Conservation (phyloP, 2,888 invertebrate genomes). For the Polyploca ridens region DNA sequence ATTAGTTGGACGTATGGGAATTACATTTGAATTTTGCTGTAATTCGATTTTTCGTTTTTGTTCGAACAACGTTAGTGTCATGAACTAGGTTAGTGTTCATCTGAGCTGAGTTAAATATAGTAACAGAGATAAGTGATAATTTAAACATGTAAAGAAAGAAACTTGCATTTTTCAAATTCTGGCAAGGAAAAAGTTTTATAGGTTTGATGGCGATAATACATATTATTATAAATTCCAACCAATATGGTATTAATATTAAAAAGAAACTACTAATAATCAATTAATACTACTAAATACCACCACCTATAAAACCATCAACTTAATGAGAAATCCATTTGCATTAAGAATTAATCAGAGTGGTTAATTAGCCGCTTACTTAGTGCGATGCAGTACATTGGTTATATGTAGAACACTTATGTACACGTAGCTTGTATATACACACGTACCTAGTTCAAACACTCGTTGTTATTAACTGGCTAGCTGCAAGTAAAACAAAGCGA, state of each 20-base stretch:
- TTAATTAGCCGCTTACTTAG: not conserved
- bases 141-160: not conserved
- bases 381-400: conserved; percentile 12
- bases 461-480: conserved; percentile 34
- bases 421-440: conserved; percentile 22
- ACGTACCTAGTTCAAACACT: conserved; percentile 22
- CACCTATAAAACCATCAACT: not conserved
- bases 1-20: conserved; percentile 36
- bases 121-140: too few species aligned
- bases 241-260: too few species aligned
- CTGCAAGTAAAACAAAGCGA: conserved; percentile 33
- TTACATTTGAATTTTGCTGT: conserved; percentile 43
- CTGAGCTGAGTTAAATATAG: not conserved
- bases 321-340: not conserved
- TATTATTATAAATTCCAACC: too few species aligned
- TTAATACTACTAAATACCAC: too few species aligned
- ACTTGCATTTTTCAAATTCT: too few species aligned
- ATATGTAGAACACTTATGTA: conserved; percentile 17
- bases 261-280: too few species aligned
- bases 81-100: not conserved
- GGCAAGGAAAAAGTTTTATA: too few species aligned
- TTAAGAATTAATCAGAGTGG: not conserved
- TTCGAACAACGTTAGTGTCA: not conserved
- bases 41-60: conserved; percentile 27
- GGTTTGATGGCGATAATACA: too few species aligned